phyloP scores from a whole-genome alignment of 2,888 invertebrate genomes.

The Caenorhabditis sinica region DNA sequence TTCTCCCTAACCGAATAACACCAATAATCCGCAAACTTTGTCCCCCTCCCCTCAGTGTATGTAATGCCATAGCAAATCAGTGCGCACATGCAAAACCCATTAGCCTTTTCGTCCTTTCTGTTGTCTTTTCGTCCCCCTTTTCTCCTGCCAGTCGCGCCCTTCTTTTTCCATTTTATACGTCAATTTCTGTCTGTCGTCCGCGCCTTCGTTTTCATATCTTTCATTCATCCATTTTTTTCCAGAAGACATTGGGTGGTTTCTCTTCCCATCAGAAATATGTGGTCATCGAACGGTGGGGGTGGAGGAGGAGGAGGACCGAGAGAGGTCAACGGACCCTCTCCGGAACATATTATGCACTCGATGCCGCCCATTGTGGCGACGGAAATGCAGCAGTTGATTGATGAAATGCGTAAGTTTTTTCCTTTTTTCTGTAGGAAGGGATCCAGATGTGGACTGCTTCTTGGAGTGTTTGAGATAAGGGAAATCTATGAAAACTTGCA shows the following conservation, averaged over 20 bases:
- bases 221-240: not conserved
- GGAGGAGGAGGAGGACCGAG: slow-evolving; percentile 9
- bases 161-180: too few relatives aligned
- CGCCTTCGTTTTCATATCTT: too few relatives aligned
- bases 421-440: not conserved
- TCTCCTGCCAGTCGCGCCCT: not conserved
- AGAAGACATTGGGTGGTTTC: slow-evolving; percentile 35
- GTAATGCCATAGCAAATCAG: slow-evolving; percentile 41
- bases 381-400: slow-evolving; percentile 80
- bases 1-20: not conserved
- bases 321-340: slow-evolving; percentile 43
- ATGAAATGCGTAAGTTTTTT: slow-evolving; percentile 81
- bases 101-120: slow-evolving; percentile 19
- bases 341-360: slow-evolving; percentile 28
- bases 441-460: too few relatives aligned
- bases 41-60: not conserved
- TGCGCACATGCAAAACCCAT: slow-evolving; percentile 55
- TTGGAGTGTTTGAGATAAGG: too few relatives aligned
- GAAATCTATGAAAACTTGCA: too few relatives aligned
- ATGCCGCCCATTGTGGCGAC: slow-evolving; percentile 34
- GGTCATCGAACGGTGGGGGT: slow-evolving; percentile 52
- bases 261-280: slow-evolving; percentile 14
- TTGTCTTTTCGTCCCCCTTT: slow-evolving; percentile 17
- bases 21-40: not conserved
- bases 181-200: slow-evolving; percentile 1